These are phyloP conservation scores for Drosophila colorata DNA, from an alignment of 2,888 invertebrate genomes.

Conservation along the genomic window DNA sequence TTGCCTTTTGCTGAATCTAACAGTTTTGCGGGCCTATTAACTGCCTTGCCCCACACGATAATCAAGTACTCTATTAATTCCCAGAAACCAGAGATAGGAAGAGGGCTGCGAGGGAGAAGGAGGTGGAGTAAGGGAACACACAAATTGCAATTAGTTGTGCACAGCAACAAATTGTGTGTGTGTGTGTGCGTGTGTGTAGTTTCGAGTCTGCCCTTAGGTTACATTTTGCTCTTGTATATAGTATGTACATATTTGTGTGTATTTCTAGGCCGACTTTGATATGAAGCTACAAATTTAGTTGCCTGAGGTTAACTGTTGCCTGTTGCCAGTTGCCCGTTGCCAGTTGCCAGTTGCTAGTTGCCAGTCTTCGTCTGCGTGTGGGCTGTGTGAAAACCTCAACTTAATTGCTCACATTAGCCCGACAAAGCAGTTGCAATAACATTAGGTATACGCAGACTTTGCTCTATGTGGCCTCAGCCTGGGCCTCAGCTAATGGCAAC, in stretches of 20 bases:
- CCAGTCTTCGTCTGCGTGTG: constrained; percentile 18
- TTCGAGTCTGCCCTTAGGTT: constrained; percentile 48
- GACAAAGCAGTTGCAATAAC: constrained; percentile 71
- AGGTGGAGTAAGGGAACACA: constrained; percentile 6
- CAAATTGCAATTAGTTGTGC: constrained; percentile 73
- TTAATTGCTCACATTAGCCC: constrained; percentile 70
- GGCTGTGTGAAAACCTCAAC: constrained; percentile 57
- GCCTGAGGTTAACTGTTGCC: constrained; percentile 15
- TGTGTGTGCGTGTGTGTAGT: not conserved
- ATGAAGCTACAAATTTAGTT: constrained; percentile 36
- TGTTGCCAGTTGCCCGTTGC: constrained; percentile 13
- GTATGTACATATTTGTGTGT: not conserved
- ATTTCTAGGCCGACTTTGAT: not conserved
- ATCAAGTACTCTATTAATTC: constrained; percentile 60
- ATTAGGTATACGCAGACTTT: constrained; percentile 62
- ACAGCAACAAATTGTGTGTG: constrained; percentile 24
- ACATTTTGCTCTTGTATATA: constrained; percentile 25
- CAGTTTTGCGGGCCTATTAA: not conserved
- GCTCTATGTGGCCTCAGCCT: constrained; percentile 5
- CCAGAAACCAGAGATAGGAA: constrained; percentile 18
- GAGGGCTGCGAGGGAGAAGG: not conserved
- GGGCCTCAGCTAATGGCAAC: not conserved
- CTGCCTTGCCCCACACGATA: constrained; percentile 31
- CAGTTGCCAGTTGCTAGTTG: constrained; percentile 1
- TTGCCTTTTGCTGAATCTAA: constrained; percentile 30